Evolutionary conservation across 2,888 invertebrate species (phyloP), one percentile per base, ranked within the genome.

Genomic region (Protodeltote pygarga): DNA sequence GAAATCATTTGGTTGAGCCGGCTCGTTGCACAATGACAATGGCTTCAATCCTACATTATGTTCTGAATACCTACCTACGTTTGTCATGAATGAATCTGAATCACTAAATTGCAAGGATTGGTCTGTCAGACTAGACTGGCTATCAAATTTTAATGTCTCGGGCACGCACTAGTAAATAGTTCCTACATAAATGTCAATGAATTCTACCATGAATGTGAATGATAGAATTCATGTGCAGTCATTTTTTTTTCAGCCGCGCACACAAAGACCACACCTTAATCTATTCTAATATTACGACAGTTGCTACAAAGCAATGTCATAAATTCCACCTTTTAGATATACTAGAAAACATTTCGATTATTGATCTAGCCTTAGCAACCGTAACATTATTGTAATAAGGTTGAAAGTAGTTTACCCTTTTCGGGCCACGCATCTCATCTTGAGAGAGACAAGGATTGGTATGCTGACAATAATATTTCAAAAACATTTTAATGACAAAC

Each of bases 401-500:
- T 53, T 38, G 20, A 38, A 31, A 44, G 27, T 62, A 10, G 10
- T 14, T 29, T 33, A 8, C 3, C 17, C 1, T 3, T 24, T 3
- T 23, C 1, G 9, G n/a, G 6, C 29, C 19, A 17, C 11, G 15
- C 9, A 29, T 53, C 31, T 29, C 17, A 53, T 62, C 58, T 55
- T 54, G 42, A 49, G 39, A 53, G 51, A 35, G 49, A 58, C 60
- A 42, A 54, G 61, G 48, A 46, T 16, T 37, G 49, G 41, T 23
- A 42, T 40, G 10, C 54, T 42, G 48, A 54, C 54, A 55, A 44
- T 49, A 54, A 69, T 57, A 58, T 54, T 27, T 25, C 34, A 45
- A 49, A 72, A 62, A 67, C 65, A 66, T 70, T 78, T 74, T 71
- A 72, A 78, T 71, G 75, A 67, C 37, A 34, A 47, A 49, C 37